Evolutionary conservation across 1,140 invertebrate genomes (phyloP).

Genomic region (Pseudomyrmex flavicornis): DNA sequence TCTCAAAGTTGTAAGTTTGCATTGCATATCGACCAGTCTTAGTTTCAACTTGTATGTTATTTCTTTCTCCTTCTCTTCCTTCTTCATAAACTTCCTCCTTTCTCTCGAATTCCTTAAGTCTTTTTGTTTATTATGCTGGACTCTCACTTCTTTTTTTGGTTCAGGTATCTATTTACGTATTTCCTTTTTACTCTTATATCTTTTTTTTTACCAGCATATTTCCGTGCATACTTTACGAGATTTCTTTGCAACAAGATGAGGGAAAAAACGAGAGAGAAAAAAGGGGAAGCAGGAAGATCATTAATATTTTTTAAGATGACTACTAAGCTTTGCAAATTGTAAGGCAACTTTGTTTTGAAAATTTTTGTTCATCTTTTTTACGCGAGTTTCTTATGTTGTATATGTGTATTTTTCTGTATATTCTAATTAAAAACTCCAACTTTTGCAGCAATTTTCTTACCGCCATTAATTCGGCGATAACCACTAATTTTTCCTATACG

Average conservation of each 20-base stretch:
- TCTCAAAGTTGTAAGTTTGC: conserved; percentile 7
- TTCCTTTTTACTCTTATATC: conserved; percentile 2
- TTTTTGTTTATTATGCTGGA: conserved; percentile 8
- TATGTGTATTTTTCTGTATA: background rate
- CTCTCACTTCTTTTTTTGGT: conserved; percentile 6
- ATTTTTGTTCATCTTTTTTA: background rate
- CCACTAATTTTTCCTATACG: background rate
- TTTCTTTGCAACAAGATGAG: conserved; percentile 12
- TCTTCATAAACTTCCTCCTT: conserved; percentile 12
- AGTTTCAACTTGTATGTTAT: background rate
- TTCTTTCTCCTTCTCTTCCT: background rate
- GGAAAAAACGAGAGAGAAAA: background rate
- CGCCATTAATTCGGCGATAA: background rate
- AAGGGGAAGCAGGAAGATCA: conserved; percentile 17
- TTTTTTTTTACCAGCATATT: conserved; percentile 5
- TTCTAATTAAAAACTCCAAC: background rate
- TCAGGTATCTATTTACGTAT: conserved; percentile 32
- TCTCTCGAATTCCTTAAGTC: background rate
- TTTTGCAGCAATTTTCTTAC: background rate
- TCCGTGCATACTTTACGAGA: conserved; percentile 23
- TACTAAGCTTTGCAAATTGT: conserved; percentile 14
- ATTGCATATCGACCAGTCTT: background rate
- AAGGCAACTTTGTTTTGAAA: conserved; percentile 1
- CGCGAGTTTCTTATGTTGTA: background rate
- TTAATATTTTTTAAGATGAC: conserved; percentile 23